phyloP scores from a whole-genome alignment of 2,113 vertebrate species.

The Anoura caudifer region DNA sequence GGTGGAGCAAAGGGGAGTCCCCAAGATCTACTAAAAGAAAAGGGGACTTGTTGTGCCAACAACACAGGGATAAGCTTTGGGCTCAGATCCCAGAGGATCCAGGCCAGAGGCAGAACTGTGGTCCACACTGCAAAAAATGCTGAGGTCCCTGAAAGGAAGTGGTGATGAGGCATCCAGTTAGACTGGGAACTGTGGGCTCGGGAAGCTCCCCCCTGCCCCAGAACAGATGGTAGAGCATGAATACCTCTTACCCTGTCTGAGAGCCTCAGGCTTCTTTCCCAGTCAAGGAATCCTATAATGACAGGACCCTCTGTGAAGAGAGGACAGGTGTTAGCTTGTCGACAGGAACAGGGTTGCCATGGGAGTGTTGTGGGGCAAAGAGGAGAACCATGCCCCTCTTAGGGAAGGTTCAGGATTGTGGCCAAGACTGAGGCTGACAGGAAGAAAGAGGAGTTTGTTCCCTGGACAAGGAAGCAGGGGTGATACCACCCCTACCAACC shows the following conservation, averaged over 20 bases:
- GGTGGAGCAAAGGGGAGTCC: neutral
- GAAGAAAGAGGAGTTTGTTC: neutral
- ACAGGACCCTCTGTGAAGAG: conserved; percentile 50
- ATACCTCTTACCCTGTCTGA: conserved; percentile 50
- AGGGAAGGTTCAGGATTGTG: neutral
- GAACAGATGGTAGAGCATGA: neutral
- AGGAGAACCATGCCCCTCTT: neutral
- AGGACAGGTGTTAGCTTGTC: neutral
- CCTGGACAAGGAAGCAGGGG: neutral
- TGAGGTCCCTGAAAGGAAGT: fast-evolving
- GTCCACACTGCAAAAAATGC: neutral
- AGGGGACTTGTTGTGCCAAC: neutral
- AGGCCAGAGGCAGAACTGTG: neutral
- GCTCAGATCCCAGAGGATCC: neutral
- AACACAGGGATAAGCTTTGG: neutral
- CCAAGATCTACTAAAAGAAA: neutral
- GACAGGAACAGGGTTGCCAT: fast-evolving
- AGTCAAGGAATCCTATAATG: conserved; percentile 46
- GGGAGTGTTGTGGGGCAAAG: neutral
- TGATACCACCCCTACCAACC: neutral
- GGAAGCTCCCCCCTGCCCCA: fast-evolving
- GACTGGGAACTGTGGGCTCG: too few species aligned
- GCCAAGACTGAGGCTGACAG: neutral
- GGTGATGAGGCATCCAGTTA: too few species aligned
- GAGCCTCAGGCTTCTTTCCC: neutral